Evolutionary conservation across 2,797 vertebrate genomes (phyloP).

Genomic region (Todus mexicanus): DNA sequence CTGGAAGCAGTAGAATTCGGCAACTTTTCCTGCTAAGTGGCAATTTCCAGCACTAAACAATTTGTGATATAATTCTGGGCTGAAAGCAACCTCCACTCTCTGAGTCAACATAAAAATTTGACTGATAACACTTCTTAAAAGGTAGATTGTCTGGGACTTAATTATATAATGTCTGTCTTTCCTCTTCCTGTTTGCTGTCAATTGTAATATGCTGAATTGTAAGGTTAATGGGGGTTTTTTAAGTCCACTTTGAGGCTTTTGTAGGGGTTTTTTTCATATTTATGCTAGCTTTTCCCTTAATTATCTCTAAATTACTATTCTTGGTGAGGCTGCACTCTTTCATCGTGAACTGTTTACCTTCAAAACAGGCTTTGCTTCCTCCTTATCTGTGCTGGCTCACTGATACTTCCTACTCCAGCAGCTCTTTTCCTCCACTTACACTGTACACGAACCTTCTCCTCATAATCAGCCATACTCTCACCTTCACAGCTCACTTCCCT

Average conservation of each 20-base stretch:
- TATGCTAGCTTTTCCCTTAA: constrained; percentile 61
- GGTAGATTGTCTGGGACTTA: not conserved
- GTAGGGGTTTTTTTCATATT: constrained; percentile 57
- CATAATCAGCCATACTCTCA: constrained; percentile 32
- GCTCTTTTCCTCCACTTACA: constrained; percentile 5
- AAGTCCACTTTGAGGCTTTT: constrained; percentile 35
- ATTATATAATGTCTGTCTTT: not conserved
- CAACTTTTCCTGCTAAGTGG: not conserved
- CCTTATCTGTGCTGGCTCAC: constrained; percentile 48
- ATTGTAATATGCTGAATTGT: constrained; percentile 20
- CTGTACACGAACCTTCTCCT: not conserved
- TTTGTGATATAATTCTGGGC: not conserved
- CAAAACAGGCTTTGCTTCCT: constrained; percentile 51
- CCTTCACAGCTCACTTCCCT: constrained; percentile 72
- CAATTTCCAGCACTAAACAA: not conserved
- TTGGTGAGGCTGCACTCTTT: constrained; percentile 58
- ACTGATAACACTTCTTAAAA: not conserved
- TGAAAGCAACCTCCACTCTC: not conserved
- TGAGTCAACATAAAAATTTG: constrained; percentile 48
- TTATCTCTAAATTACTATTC: constrained; percentile 69
- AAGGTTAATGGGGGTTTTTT: not conserved
- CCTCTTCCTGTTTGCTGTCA: constrained; percentile 61
- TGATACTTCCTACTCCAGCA: constrained; percentile 37
- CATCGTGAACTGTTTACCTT: constrained; percentile 60
- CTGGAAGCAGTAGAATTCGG: not conserved